Base-by-base conservation (phyloP, 2,113 vertebrate genomes). In the Caloenas nicobarica region DNA sequence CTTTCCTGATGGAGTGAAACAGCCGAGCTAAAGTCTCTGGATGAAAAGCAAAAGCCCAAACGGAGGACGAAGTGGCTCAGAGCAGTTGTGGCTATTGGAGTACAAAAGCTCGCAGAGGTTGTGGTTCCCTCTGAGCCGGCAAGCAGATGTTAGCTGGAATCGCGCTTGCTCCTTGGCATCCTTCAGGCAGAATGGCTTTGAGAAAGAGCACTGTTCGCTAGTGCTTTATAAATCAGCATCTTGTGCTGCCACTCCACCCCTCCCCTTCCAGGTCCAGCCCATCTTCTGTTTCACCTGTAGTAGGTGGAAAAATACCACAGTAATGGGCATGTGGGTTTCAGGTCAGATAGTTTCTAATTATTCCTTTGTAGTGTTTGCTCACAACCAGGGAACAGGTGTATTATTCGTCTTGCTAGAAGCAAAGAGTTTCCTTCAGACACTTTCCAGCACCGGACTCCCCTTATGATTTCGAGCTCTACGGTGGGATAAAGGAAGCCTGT, bases 271-370 rank as follows among this genome's bases (percentile, higher is more conserved):
- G 79, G 95, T 81, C 97, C 97, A 92, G 94, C 96, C 97, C 96
- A 97, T 91, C 89, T 96, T 97, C 95, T 95, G 91, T 96, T 97
- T 95, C 95, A 95, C 95, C 93, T 77, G 58, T 60, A 76, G 94
- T 96, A 97, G 97, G 97, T 97, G 97, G 97, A 97, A 97, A 96
- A 97, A 96, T 97, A 97, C 97, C 95, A 74, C 95, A 95, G 83
- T 96, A 97, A 95, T 96, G 95, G 94, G 77, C 91, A 96, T 95
- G 92, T 91, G 93, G 92, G 94, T 97, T 97, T 96, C 97, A 97
- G 97, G 97, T 97, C 97, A 97, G 96, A 87, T 93, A 96, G 93
- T 78, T 96, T 94, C 96, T 95, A 97, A 97, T 97, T 97, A 97
- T 83, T 96, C 89, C 95, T 91, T 86, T 89, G 81, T 94, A 96